Conservation (phyloP, 2,888 invertebrate species). For the Ochlodes sylvanus region DNA sequence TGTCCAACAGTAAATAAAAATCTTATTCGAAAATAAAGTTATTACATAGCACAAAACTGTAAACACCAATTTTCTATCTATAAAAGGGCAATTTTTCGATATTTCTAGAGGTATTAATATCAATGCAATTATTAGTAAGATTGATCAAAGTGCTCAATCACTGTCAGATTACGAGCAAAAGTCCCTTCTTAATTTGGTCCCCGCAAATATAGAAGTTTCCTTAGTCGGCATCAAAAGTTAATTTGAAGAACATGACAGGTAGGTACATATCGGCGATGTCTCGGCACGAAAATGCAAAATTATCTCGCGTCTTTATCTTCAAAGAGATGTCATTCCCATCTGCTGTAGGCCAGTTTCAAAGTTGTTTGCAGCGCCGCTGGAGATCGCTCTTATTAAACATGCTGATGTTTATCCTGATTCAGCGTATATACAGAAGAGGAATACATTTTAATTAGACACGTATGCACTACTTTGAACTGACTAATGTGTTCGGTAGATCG, state of each 20-base stretch:
- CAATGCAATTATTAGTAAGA: conserved; percentile 1
- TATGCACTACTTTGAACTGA: conserved; percentile 15
- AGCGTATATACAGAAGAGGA: conserved; percentile 54
- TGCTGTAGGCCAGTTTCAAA: conserved; percentile 76
- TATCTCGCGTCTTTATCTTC: conserved; percentile 83
- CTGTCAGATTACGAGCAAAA: conserved; percentile 17
- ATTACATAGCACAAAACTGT: not conserved
- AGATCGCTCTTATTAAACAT: conserved; percentile 70
- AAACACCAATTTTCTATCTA: not conserved
- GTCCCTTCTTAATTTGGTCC: conserved; percentile 14
- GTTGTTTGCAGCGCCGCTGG: conserved; percentile 74
- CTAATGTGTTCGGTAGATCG: not conserved
- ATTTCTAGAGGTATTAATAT: conserved; percentile 8
- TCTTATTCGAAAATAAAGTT: not conserved
- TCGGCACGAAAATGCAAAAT: conserved; percentile 80
- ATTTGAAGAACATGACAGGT: conserved; percentile 73
- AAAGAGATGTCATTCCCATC: conserved; percentile 83
- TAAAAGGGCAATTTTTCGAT: not conserved
- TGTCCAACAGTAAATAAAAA: too few species aligned
- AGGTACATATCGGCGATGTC: conserved; percentile 72
- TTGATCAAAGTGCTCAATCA: conserved; percentile 24
- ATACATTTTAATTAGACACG: conserved; percentile 58
- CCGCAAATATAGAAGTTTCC: conserved; percentile 54
- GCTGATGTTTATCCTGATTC: conserved; percentile 68
- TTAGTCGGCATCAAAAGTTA: conserved; percentile 72